Conservation (phyloP, 2,888 invertebrate species). For the Onchidella celtica region DNA sequence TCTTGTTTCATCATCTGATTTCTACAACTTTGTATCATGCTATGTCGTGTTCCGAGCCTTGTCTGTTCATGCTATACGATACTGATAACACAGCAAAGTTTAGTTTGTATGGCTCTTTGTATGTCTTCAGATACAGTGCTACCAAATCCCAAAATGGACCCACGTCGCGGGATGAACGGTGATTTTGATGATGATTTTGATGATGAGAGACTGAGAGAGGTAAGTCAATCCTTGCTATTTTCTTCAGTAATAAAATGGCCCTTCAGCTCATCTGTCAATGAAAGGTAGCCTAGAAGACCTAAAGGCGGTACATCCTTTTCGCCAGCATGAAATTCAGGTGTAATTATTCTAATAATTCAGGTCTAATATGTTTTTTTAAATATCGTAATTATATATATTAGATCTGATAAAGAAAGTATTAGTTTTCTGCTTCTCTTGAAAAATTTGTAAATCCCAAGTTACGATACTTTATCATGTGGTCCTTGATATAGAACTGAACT, state of each 20-base stretch:
- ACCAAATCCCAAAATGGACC: slow-evolving; percentile 51
- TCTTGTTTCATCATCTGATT: not conserved
- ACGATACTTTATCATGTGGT: too few relatives aligned
- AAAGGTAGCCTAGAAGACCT: too few relatives aligned
- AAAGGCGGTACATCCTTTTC: not conserved
- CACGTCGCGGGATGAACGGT: slow-evolving; percentile 58
- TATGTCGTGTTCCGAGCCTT: not conserved
- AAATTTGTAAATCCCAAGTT: too few relatives aligned
- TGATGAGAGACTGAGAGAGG: slow-evolving; percentile 77
- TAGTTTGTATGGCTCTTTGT: too few relatives aligned
- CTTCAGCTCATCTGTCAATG: too few relatives aligned
- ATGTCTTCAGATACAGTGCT: slow-evolving; percentile 61
- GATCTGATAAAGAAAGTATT: too few relatives aligned
- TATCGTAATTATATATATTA: too few relatives aligned
- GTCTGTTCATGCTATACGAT: not conserved
- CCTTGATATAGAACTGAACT: too few relatives aligned
- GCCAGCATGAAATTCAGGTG: not conserved
- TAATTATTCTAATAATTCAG: not conserved
- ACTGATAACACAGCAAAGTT: too few relatives aligned
- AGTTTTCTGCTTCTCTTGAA: too few relatives aligned
- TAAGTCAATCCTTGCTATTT: slow-evolving; percentile 53
- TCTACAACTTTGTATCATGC: not conserved
- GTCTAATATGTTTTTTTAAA: not conserved
- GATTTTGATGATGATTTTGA: slow-evolving; percentile 59
- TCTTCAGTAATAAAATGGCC: not conserved